Percentiles rank a stretch among this genome's conserved stretches.
These are phyloP conservation scores for Coranthus polyacanthus DNA, from an alignment of 2,797 vertebrate genomes.

Conservation along the genomic window DNA sequence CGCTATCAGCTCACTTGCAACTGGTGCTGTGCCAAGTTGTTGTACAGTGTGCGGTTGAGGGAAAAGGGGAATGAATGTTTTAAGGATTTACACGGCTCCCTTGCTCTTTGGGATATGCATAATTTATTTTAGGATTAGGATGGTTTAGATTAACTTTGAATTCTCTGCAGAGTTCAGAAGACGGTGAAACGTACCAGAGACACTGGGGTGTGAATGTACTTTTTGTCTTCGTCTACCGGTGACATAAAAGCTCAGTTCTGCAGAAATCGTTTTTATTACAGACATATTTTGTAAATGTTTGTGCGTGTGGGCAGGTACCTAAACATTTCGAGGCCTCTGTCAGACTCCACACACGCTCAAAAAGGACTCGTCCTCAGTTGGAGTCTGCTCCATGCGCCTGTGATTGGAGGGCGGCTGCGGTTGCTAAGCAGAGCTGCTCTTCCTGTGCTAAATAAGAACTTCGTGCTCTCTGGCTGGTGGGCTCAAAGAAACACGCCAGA, in stretches of 20 bases:
- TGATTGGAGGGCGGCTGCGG: conserved; percentile 86
- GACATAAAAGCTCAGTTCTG: conserved; percentile 30
- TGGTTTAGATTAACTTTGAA: conserved; percentile 77
- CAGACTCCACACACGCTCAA: conserved; percentile 67
- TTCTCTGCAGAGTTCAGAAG: conserved; percentile 64
- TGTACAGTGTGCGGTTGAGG: conserved; percentile 33
- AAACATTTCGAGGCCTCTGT: conserved; percentile 69
- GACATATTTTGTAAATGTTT: conserved; percentile 37
- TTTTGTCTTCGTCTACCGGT: conserved; percentile 31
- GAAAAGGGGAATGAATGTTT: conserved; percentile 63
- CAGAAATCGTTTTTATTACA: conserved; percentile 2
- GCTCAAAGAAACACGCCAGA: conserved; percentile 81
- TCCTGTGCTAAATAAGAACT: conserved; percentile 89
- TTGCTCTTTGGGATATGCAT: conserved; percentile 78
- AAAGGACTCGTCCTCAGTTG: conserved; percentile 75
- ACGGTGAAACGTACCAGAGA: conserved; percentile 38
- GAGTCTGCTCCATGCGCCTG: conserved; percentile 79
- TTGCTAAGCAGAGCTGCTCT: conserved; percentile 90
- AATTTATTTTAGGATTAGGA: conserved; percentile 81
- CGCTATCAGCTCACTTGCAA: conserved; percentile 54
- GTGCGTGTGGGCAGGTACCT: conserved; percentile 57
- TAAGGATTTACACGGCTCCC: conserved; percentile 69
- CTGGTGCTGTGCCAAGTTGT: conserved; percentile 65
- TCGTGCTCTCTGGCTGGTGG: conserved; percentile 85
- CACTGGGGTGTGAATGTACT: conserved; percentile 14